These are phyloP conservation scores for Plectrocnemia conspersa DNA, from an alignment of 1,140 invertebrate genomes.

Conservation along the genomic window DNA sequence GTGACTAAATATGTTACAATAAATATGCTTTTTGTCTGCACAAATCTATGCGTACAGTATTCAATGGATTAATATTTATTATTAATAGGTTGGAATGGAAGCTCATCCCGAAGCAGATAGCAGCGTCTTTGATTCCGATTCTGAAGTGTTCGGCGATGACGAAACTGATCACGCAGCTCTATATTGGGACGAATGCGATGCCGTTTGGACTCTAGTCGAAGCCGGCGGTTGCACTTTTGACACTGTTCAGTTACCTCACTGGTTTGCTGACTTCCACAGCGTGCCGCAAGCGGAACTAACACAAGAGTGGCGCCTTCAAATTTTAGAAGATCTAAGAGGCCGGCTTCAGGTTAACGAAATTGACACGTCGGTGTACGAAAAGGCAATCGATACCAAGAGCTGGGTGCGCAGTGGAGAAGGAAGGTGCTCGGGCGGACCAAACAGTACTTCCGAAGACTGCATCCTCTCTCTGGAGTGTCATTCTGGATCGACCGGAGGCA, in stretches of 20 bases:
- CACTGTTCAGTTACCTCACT: slow-evolving; percentile 65
- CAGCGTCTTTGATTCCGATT: slow-evolving; percentile 72
- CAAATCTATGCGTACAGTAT: too few species aligned
- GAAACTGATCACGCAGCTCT: slow-evolving; percentile 60
- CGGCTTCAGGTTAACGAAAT: slow-evolving; percentile 51
- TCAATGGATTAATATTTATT: too few species aligned
- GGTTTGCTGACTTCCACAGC: slow-evolving; percentile 60
- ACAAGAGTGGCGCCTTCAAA: slow-evolving; percentile 69
- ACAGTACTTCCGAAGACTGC: slow-evolving; percentile 64
- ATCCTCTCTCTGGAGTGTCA: slow-evolving; percentile 76
- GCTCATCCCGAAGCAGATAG: slow-evolving; percentile 76
- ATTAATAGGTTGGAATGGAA: slow-evolving; percentile 58
- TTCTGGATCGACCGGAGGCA: slow-evolving; percentile 61
- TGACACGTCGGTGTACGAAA: slow-evolving; percentile 59
- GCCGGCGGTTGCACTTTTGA: slow-evolving; percentile 74
- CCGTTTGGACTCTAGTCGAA: slow-evolving; percentile 71
- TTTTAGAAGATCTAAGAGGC: slow-evolving; percentile 64
- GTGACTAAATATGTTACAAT: too few species aligned
- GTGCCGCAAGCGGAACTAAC: slow-evolving; percentile 59
- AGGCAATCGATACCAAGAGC: slow-evolving; percentile 74
- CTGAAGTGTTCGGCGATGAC: slow-evolving; percentile 71
- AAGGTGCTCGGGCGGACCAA: slow-evolving; percentile 59
- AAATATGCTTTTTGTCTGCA: too few species aligned
- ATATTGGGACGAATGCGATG: slow-evolving; percentile 72
- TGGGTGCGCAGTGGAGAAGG: slow-evolving; percentile 78